phyloP scores from a whole-genome alignment of 2,797 vertebrate species.

The Tokudaia tokunoshimensis region DNA sequence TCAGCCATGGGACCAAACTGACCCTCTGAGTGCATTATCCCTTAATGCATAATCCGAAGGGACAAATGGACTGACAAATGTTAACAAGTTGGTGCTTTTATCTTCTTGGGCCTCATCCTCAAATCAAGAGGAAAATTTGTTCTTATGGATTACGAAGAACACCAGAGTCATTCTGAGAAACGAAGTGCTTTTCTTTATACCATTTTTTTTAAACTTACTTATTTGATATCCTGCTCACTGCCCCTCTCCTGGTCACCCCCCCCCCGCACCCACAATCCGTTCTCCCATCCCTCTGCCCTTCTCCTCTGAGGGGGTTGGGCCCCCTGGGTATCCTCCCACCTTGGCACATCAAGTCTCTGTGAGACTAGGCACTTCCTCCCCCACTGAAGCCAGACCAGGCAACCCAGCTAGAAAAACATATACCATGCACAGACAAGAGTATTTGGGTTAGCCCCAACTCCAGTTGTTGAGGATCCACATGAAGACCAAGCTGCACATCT shows the following conservation, averaged over 20 bases:
- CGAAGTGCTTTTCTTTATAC: constrained; percentile 13
- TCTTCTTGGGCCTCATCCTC: neutral
- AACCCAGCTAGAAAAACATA: no score
- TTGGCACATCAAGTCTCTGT: no score
- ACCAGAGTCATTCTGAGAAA: neutral
- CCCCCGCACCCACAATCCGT: no score
- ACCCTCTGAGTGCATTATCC: neutral
- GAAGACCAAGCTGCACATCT: no score
- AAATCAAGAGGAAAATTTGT: constrained; percentile 8
- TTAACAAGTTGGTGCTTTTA: neutral
- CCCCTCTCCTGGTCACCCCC: no score
- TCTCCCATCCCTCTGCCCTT: neutral
- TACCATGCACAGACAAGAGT: no score
- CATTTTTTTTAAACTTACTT: neutral
- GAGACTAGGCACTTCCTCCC: no score
- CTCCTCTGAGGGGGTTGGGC: no score
- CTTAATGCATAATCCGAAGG: neutral
- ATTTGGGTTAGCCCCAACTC: no score
- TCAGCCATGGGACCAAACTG: neutral
- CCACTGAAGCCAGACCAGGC: no score
- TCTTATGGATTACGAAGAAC: neutral
- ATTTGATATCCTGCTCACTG: neutral
- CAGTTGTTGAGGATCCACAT: no score
- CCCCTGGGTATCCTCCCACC: no score
- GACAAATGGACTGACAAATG: neutral